These are phyloP conservation scores for Oryctolagus cuniculus DNA, from an alignment of 2,113 vertebrate genomes.

Conservation along the genomic window DNA sequence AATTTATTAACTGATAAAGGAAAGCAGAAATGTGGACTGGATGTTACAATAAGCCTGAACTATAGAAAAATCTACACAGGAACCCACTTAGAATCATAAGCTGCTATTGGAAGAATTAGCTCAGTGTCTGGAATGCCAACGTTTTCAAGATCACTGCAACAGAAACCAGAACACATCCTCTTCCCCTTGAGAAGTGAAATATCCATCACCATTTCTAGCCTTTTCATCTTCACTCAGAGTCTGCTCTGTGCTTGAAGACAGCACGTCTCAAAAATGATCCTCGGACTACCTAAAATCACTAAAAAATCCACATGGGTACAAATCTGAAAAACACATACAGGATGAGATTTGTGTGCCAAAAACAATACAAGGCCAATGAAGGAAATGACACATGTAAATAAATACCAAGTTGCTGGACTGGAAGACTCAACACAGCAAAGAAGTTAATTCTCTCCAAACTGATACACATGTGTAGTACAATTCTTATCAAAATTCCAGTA, in stretches of 20 bases:
- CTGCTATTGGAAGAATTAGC: background rate
- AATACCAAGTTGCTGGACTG: background rate
- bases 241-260: background rate
- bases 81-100: background rate
- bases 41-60: background rate
- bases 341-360: background rate
- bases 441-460: background rate
- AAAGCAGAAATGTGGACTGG: background rate
- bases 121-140: background rate
- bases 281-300: background rate
- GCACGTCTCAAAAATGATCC: background rate
- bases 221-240: background rate
- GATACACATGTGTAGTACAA: background rate
- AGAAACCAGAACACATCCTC: conserved; percentile 3
- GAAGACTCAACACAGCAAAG: conserved; percentile 5
- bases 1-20: background rate
- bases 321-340: background rate
- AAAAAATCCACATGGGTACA: background rate
- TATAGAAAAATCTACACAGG: background rate
- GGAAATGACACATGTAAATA: background rate
- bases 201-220: background rate
- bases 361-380: background rate
- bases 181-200: background rate
- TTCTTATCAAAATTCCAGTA: background rate
- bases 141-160: background rate